These are phyloP conservation scores for Lasioglossum morio DNA, from an alignment of 2,888 invertebrate species.

Conservation along the genomic window DNA sequence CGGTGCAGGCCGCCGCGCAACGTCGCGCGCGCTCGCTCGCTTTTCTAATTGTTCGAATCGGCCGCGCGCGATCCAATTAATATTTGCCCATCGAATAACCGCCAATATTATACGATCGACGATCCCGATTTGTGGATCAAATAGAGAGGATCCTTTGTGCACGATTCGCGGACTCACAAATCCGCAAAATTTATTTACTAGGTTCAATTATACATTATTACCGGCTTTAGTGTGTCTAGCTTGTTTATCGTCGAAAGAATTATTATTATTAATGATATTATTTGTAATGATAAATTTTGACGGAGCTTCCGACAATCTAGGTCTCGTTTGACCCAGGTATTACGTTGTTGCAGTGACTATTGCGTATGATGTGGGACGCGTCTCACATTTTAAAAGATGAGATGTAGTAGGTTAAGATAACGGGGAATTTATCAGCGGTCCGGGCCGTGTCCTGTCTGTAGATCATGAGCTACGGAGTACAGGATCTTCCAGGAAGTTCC, in stretches of 20 bases:
- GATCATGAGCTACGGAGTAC: constrained; percentile 26
- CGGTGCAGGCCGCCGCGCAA: background rate
- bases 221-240: no score
- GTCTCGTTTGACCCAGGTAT: background rate
- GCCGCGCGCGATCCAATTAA: constrained; percentile 2
- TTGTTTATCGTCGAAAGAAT: background rate
- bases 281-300: background rate
- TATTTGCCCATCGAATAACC: background rate
- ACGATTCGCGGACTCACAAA: background rate
- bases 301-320: background rate
- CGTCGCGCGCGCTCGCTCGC: background rate
- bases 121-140: background rate
- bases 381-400: background rate
- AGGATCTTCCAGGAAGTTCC: constrained; percentile 23
- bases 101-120: background rate
- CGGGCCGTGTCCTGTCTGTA: constrained; percentile 16
- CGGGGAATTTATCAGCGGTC: constrained; percentile 50
- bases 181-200: background rate
- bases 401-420: constrained; percentile 40
- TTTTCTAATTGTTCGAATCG: constrained; percentile 7
- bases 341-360: background rate
- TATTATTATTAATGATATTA: background rate
- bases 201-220: background rate
- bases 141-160: background rate
- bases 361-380: background rate